Evolutionary conservation across 35 echinoderm and acorn worm genomes (phyloP), one percentile per base, ranked within the genome.

Genomic region (Hemicentrotus pulcherrimus): DNA sequence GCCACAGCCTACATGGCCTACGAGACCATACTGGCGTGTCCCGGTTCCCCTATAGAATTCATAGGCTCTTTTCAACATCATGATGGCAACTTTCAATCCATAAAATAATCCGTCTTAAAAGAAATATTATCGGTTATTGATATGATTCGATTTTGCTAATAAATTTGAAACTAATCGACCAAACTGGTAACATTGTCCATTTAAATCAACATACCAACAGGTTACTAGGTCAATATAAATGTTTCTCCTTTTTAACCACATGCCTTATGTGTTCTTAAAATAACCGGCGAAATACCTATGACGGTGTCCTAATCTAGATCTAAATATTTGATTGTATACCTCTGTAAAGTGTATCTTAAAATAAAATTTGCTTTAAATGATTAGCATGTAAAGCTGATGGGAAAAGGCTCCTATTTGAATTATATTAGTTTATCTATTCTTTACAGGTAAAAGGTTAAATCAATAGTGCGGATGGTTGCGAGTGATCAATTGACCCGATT

Each of bases 311-410:
- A 90, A 90, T 90, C 88, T 47, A 90, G 31, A 90, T 90, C 18
- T 90, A 90, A 90, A 90, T 32, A 90, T 41, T 90, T 90, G 88
- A 90, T 35, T 41, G 46, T 90, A 47, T 41, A 30, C 32, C 19
- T 32, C 88, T 90, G 28, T 47, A 14, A 41, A 33, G 12, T 24
- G 19, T 90, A 90, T 90, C 88, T 13, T 0, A 41, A 90, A 47
- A 90, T 47, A 90, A 41, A 90, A 90, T 90, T 90, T 90, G 46
- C 88, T 41, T 47, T 90, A 4, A 10, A 90, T 24, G 88, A 90
- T 90, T 90, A 90, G 65, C 19, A 78, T 78, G 65, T 28, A 3
- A 1, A n/a, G 6, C 65, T 28, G 65, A 28, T 78, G 7, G 6
- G 65, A 78, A 78, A 30, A 78, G 65, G 19, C 65, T n/a, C 65